A percentile compares a stretch with the other conserved stretches of the same genome.
These are phyloP conservation scores for Phania funesta DNA, from an alignment of 2,888 invertebrate genomes.

Conservation along the genomic window DNA sequence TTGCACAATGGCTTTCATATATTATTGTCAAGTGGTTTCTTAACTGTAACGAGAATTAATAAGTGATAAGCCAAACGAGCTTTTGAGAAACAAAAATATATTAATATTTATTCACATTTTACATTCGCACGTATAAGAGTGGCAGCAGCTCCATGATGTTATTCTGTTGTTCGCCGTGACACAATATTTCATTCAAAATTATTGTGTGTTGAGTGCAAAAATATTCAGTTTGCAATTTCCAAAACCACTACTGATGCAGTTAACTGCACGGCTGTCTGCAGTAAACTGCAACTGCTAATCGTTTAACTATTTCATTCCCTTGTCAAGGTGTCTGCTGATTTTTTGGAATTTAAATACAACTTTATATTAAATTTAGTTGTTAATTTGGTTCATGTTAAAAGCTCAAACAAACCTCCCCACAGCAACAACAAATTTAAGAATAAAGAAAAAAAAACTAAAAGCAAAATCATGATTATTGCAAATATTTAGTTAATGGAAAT, in stretches of 20 bases:
- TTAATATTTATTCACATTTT: constrained; percentile 14
- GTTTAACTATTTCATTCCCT: constrained; percentile 52
- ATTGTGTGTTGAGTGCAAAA: constrained; percentile 63
- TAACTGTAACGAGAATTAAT: constrained; percentile 67
- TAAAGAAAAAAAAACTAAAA: not conserved
- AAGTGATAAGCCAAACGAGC: constrained; percentile 69
- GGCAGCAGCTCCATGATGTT: constrained; percentile 52
- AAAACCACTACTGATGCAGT: constrained; percentile 29
- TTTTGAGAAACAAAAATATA: constrained; percentile 52
- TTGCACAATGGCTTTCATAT: constrained; percentile 1
- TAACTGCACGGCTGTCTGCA: constrained; percentile 11
- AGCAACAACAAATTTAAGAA: constrained; percentile 8
- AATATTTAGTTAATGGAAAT: constrained; percentile 60
- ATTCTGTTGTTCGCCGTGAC: constrained; percentile 64
- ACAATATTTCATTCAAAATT: constrained; percentile 73
- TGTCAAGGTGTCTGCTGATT: constrained; percentile 34
- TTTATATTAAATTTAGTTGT: constrained; percentile 45
- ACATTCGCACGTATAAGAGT: not conserved
- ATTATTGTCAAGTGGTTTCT: constrained; percentile 2
- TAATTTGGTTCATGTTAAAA: constrained; percentile 36
- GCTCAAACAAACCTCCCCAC: constrained; percentile 11
- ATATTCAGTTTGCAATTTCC: constrained; percentile 37
- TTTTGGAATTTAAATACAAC: constrained; percentile 42
- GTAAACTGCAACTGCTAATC: constrained; percentile 40
- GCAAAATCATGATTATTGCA: constrained; percentile 40